Conservation (phyloP, 1,140 invertebrate species). For the Atopsyche davidsoni region DNA sequence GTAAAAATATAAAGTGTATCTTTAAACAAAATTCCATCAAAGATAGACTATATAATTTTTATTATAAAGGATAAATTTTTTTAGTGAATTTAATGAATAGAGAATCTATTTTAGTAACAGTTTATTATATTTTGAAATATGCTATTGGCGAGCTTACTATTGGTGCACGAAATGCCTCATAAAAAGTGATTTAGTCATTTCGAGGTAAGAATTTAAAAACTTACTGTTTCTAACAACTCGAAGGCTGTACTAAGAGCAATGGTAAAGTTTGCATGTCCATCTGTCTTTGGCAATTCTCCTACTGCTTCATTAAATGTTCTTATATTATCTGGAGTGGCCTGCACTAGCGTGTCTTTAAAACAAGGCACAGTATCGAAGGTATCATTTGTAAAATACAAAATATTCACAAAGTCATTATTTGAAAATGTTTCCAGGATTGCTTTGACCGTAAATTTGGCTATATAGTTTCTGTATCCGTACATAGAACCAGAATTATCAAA, state of each 20-base stretch:
- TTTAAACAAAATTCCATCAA: too few relatives aligned
- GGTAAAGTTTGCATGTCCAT: slow-evolving; percentile 81
- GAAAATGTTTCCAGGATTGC: slow-evolving; percentile 92
- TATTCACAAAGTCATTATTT: slow-evolving; percentile 96
- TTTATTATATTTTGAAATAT: too few relatives aligned
- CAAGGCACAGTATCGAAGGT: slow-evolving; percentile 68
- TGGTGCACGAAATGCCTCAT: too few relatives aligned
- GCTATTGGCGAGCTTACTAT: too few relatives aligned
- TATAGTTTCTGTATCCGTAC: slow-evolving; percentile 72
- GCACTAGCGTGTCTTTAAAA: slow-evolving; percentile 75
- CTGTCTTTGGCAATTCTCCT: slow-evolving; percentile 59
- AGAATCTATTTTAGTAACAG: too few relatives aligned
- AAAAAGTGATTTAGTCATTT: too few relatives aligned
- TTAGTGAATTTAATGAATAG: too few relatives aligned
- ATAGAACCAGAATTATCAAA: slow-evolving; percentile 97
- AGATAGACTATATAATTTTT: too few relatives aligned
- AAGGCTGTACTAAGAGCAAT: slow-evolving; percentile 82
- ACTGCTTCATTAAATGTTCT: slow-evolving; percentile 67
- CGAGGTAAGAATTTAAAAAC: too few relatives aligned
- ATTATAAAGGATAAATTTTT: too few relatives aligned
- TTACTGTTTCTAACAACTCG: slow-evolving; percentile 68
- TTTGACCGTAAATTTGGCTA: slow-evolving; percentile 65
- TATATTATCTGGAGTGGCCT: slow-evolving; percentile 90
- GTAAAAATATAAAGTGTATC: too few relatives aligned
- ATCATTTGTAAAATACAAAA: slow-evolving; percentile 69